Evolutionary conservation across 2,888 invertebrate genomes (phyloP).

Genomic region (Diachrysia chrysitis): DNA sequence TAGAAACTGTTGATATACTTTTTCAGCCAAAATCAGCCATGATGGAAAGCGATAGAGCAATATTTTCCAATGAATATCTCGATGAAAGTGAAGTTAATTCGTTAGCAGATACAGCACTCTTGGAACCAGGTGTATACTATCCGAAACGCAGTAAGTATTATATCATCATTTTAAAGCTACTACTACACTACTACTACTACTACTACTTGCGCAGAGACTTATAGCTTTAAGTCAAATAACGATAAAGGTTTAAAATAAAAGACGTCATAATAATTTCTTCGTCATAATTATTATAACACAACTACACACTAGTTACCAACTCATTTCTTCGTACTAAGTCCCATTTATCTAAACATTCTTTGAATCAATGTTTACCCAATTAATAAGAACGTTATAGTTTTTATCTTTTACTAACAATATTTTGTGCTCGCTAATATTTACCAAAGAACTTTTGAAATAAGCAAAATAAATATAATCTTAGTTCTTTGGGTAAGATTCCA

Average conservation of each 20-base stretch:
- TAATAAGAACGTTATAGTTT: background rate
- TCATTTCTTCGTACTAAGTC: background rate
- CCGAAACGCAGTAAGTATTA: constrained; percentile 73
- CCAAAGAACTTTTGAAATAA: background rate
- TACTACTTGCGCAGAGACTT: no score
- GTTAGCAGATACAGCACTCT: constrained; percentile 38
- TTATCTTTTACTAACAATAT: background rate
- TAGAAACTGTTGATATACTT: background rate
- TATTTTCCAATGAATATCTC: constrained; percentile 36
- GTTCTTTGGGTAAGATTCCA: background rate
- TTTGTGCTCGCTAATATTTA: background rate
- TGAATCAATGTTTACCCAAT: background rate
- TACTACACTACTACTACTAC: no score
- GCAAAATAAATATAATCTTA: constrained; percentile 5
- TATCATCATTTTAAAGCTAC: no score
- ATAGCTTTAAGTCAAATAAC: no score
- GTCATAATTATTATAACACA: no score
- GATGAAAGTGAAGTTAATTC: constrained; percentile 44
- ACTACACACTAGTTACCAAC: background rate
- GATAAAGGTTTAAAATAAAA: no score
- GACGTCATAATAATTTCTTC: no score
- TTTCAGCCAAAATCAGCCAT: constrained; percentile 50
- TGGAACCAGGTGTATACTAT: constrained; percentile 77
- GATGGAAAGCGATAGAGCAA: constrained; percentile 28
- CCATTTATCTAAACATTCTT: constrained; percentile 2